A percentile compares a stretch with the other conserved stretches of the same genome.
phyloP scores from a whole-genome alignment of 2,888 invertebrate genomes.

The Amphipoea oculea region DNA sequence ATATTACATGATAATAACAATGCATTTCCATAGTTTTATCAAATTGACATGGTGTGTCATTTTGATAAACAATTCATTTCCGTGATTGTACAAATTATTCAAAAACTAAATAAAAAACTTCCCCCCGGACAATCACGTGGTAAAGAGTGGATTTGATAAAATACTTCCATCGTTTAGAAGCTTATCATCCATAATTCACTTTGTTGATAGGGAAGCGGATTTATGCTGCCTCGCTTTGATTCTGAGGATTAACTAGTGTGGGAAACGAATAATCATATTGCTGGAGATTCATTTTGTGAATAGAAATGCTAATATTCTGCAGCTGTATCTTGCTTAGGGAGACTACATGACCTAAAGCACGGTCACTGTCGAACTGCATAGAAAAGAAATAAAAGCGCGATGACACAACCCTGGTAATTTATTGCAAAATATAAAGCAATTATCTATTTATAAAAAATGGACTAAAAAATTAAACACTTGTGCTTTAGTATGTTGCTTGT shows the following conservation, averaged over 20 bases:
- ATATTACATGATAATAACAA: background rate
- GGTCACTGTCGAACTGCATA: too few relatives aligned
- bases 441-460: too few relatives aligned
- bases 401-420: too few relatives aligned
- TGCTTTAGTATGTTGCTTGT: too few relatives aligned
- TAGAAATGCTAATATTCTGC: background rate
- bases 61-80: background rate
- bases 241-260: constrained; percentile 14
- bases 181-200: constrained; percentile 37
- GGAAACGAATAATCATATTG: constrained; percentile 11
- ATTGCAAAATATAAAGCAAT: too few relatives aligned
- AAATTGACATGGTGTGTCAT: background rate
- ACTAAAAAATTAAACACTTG: too few relatives aligned
- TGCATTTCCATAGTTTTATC: background rate
- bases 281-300: constrained; percentile 1
- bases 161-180: constrained; percentile 28
- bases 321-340: background rate
- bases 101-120: background rate
- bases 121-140: background rate
- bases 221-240: constrained; percentile 26
- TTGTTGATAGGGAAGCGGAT: constrained; percentile 20
- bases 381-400: too few relatives aligned
- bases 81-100: background rate
- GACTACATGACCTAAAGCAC: too few relatives aligned
- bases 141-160: constrained; percentile 21